These are phyloP conservation scores for Leptobrachium ailaonicum DNA, from an alignment of 2,113 vertebrate species.

Conservation along the genomic window DNA sequence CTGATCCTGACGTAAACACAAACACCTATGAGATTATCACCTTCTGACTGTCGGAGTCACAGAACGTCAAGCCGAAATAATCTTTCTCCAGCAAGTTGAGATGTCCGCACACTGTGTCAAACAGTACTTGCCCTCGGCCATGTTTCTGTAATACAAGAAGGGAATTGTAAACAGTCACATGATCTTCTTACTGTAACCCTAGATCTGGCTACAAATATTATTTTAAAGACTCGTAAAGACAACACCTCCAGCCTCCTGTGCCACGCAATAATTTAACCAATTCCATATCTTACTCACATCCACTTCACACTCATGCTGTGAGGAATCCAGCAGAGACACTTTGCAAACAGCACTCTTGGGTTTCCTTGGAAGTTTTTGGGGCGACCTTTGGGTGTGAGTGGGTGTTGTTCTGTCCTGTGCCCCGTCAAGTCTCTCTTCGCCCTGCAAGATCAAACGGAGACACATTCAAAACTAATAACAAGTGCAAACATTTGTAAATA, in stretches of 20 bases:
- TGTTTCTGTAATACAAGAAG: constrained; percentile 78
- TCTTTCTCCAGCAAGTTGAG: constrained; percentile 97
- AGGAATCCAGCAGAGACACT: constrained; percentile 86
- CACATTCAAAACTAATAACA: too few species aligned
- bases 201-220: too few species aligned
- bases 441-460: constrained; percentile 55
- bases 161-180: neutral
- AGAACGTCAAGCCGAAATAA: constrained; percentile 93
- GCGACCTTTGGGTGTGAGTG: constrained; percentile 89
- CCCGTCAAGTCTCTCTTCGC: constrained; percentile 80
- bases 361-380: constrained; percentile 88
- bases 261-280: too few species aligned
- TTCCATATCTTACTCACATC: constrained; percentile 74
- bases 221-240: too few species aligned
- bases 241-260: too few species aligned
- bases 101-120: constrained; percentile 91
- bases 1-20: neutral
- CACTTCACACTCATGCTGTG: constrained; percentile 84
- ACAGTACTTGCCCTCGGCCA: constrained; percentile 85
- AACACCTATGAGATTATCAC: constrained; percentile 63
- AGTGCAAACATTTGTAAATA: too few species aligned
- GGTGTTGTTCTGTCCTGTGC: constrained; percentile 88
- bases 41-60: constrained; percentile 93
- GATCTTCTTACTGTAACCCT: too few species aligned
- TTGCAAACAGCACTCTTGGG: constrained; percentile 85